A percentile compares a stretch with the other conserved stretches of the same genome.
phyloP scores from a whole-genome alignment of 2,888 invertebrate genomes.

The Mechanitis mazaeus region DNA sequence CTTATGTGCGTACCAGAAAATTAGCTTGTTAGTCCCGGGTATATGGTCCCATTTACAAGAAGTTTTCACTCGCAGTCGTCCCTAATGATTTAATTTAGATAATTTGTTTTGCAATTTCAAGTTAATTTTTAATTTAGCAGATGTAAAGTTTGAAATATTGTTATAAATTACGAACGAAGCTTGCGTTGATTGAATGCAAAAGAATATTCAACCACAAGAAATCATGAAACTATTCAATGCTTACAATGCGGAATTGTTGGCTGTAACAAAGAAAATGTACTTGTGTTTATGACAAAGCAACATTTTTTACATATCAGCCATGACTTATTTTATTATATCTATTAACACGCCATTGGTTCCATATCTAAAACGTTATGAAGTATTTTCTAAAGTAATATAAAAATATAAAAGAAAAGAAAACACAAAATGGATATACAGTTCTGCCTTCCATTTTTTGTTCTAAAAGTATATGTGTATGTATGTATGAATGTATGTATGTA shows the following conservation, averaged over 20 bases:
- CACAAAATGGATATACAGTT: too few relatives aligned
- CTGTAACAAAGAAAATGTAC: too few relatives aligned
- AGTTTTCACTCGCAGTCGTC: background rate
- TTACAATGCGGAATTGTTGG: background rate
- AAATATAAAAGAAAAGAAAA: too few relatives aligned
- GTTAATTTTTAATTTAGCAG: background rate
- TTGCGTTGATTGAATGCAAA: constrained; percentile 17
- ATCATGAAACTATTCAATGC: background rate
- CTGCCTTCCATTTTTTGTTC: too few relatives aligned
- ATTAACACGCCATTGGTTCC: too few relatives aligned
- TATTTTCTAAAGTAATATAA: too few relatives aligned
- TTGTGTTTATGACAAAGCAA: too few relatives aligned
- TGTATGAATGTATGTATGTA: too few relatives aligned
- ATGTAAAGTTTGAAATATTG: background rate
- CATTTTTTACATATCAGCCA: too few relatives aligned
- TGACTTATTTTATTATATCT: too few relatives aligned
- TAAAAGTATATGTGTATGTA: too few relatives aligned
- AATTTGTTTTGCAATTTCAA: background rate
- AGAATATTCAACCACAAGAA: constrained; percentile 7
- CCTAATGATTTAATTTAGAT: background rate
- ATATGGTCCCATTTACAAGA: constrained; percentile 29
- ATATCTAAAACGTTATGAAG: too few relatives aligned
- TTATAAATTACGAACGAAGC: constrained; percentile 12
- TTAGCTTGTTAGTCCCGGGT: constrained; percentile 22
- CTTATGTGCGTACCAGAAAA: constrained; percentile 13